Evolutionary conservation across 1,140 invertebrate species (phyloP), one percentile per base, ranked within the genome.

Genomic region (Dinothrombium tinctorium): DNA sequence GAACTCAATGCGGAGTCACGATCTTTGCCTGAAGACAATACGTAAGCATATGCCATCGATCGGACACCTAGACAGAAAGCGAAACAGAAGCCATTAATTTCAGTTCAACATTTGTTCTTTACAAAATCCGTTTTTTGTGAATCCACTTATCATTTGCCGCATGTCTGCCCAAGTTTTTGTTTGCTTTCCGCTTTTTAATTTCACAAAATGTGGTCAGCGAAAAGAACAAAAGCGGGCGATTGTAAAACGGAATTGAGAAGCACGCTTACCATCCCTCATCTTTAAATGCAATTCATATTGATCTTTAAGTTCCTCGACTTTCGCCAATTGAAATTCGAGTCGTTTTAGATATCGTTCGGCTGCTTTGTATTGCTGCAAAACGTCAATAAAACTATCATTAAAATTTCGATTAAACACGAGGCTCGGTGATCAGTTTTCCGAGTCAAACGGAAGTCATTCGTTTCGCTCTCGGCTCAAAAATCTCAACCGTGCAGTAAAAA

Each of bases 251-350:
- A n/a, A 7, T 28, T 28, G 26, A 28, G n/a, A n/a, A n/a, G n/a
- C n/a, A n/a, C n/a, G n/a, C 49, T 37, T 49, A 60, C 59, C 64
- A 53, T 65, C 61, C 29, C 62, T 46, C 26, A 67, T 52, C 43
- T 59, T 59, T 42, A 62, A 56, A 33, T 67, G 61, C 1, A 66
- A 50, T 35, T 56, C 44, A 45, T 68, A 68, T 44, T 60, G 56
- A 35, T 68, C 64, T 44, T 60, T 55, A 17, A 67, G 50, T 46
- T 65, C 63, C 51, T 68, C 66, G 47, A 61, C 58, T 53, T 60
- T 60, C 42, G 59, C 57, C 26, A 66, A 49, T 46, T 65, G 63
- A 47, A 63, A 66, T 49, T 67, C 65, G 25, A 68, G 48, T 42
- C 58, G 55, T 46, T 66, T 66, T 42, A 65, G 45, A 45, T 64